These are phyloP conservation scores for Argyresthia goedartella DNA, from an alignment of 2,888 invertebrate species.

Conservation along the genomic window DNA sequence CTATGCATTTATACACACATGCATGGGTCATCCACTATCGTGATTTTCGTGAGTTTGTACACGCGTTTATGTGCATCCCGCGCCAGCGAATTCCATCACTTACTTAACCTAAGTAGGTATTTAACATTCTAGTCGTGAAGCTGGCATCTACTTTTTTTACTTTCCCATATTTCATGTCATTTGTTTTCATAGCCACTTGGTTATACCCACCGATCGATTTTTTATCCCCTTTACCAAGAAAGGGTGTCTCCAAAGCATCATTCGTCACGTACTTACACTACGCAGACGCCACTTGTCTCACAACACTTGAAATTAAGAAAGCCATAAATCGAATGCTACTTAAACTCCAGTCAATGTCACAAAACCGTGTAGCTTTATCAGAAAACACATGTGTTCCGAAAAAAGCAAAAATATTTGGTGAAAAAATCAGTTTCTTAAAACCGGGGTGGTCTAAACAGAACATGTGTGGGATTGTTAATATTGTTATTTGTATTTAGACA, in stretches of 20 bases:
- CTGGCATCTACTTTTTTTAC: too few relatives aligned
- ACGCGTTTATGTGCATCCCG: too few relatives aligned
- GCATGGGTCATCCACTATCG: too few relatives aligned
- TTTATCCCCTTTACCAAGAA: background rate
- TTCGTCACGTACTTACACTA: constrained; percentile 37
- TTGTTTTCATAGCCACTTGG: too few relatives aligned
- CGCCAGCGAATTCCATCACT: too few relatives aligned
- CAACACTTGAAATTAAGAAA: constrained; percentile 33
- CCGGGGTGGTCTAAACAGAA: constrained; percentile 36
- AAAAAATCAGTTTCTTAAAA: constrained; percentile 30
- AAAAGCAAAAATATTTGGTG: constrained; percentile 38
- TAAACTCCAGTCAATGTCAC: constrained; percentile 22
- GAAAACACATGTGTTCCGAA: constrained; percentile 50
- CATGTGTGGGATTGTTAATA: constrained; percentile 19
- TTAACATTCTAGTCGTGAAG: too few relatives aligned
- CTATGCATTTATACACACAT: too few relatives aligned
- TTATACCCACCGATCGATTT: too few relatives aligned
- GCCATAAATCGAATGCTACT: constrained; percentile 58
- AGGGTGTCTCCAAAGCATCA: constrained; percentile 8
- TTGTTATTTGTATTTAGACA: background rate
- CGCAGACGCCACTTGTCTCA: constrained; percentile 44
- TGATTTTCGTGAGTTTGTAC: too few relatives aligned
- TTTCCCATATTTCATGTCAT: too few relatives aligned
- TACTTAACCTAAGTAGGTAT: too few relatives aligned
- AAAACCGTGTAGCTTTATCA: constrained; percentile 24